A percentile compares a stretch with the other conserved stretches of the same genome.
These are phyloP conservation scores for Glossosoma conforme DNA, from an alignment of 1,140 invertebrate species.

Conservation along the genomic window DNA sequence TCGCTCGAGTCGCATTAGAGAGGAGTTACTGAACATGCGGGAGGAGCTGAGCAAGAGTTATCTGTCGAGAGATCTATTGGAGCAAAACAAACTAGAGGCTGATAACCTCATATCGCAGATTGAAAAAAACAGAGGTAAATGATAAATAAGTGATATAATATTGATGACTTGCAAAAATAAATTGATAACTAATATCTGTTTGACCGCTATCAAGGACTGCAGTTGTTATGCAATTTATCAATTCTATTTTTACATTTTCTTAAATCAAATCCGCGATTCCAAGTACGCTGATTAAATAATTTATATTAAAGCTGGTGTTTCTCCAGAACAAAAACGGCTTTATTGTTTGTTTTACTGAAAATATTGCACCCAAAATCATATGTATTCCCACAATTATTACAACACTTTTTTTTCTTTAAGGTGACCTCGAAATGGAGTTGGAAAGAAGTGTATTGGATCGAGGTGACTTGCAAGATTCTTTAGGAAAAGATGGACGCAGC, in stretches of 20 bases:
- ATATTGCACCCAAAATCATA: too few species aligned
- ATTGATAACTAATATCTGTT: too few species aligned
- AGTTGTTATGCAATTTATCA: too few species aligned
- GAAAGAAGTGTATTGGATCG: constrained; percentile 66
- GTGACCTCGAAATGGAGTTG: constrained; percentile 69
- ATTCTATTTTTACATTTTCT: too few species aligned
- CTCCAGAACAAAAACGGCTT: too few species aligned
- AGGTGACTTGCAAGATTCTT: constrained; percentile 66
- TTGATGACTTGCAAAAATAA: not conserved
- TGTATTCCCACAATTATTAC: too few species aligned
- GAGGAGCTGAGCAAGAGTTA: constrained; percentile 72
- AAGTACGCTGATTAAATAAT: constrained; percentile 6
- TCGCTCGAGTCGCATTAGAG: constrained; percentile 65
- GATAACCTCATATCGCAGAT: constrained; percentile 65
- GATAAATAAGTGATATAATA: constrained; percentile 3
- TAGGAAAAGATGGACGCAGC: constrained; percentile 65
- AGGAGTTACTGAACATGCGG: constrained; percentile 65
- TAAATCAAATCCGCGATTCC: too few species aligned
- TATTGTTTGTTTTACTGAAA: too few species aligned
- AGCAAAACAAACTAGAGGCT: constrained; percentile 73
- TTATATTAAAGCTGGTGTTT: constrained; percentile 10
- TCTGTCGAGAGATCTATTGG: constrained; percentile 66
- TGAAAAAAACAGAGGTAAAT: constrained; percentile 68
- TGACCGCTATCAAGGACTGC: too few species aligned
- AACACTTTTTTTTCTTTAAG: constrained; percentile 38